Conservation (phyloP, 2,888 invertebrate genomes). For the Mechanitis mazaeus region DNA sequence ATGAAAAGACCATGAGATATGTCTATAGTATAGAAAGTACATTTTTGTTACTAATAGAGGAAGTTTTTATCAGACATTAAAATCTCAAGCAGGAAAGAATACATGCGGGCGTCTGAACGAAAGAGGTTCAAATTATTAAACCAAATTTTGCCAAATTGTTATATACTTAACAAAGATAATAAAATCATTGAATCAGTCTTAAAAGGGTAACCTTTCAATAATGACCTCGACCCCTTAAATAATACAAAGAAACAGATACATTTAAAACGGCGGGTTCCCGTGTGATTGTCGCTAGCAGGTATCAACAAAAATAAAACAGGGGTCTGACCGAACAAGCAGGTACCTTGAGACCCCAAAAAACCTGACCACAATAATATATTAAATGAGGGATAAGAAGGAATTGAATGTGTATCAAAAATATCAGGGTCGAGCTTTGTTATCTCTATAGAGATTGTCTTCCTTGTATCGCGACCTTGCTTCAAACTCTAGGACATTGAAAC, state of each 20-base stretch:
- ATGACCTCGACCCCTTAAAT: constrained; percentile 33
- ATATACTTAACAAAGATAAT: neutral
- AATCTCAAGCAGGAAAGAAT: neutral
- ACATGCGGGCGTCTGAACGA: neutral
- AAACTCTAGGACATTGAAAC: constrained; percentile 42
- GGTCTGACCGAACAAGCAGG: constrained; percentile 59
- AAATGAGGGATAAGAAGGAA: constrained; percentile 19
- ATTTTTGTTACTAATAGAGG: neutral
- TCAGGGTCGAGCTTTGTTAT: constrained; percentile 52
- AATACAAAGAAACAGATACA: constrained; percentile 20
- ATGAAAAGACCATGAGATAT: too few relatives aligned
- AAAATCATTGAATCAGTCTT: too few relatives aligned
- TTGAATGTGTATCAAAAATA: constrained; percentile 32
- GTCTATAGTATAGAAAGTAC: too few relatives aligned
- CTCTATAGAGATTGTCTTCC: constrained; percentile 71
- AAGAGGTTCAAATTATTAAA: constrained; percentile 3
- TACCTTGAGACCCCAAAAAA: constrained; percentile 39
- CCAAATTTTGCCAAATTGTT: neutral
- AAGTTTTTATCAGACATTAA: neutral
- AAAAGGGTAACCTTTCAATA: constrained; percentile 13
- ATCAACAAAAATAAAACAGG: constrained; percentile 48
- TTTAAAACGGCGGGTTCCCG: constrained; percentile 48
- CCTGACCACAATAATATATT: constrained; percentile 45
- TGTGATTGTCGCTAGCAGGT: constrained; percentile 65
- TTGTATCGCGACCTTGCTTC: constrained; percentile 59